Evolutionary conservation across 2,888 invertebrate species (phyloP).

Genomic region (Boloria euphrosyne): DNA sequence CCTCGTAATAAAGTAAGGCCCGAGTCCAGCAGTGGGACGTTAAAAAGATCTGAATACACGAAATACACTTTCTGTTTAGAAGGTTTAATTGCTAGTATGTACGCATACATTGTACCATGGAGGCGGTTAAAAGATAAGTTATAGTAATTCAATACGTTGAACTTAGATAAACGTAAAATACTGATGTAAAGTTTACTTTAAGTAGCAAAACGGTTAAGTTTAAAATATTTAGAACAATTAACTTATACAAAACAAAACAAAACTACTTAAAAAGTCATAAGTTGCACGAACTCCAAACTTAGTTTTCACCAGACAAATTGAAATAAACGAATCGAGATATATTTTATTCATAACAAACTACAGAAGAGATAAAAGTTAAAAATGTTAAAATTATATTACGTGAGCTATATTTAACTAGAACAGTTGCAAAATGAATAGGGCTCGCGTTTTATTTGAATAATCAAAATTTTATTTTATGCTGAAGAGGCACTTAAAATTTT

Average conservation of each 20-base stretch:
- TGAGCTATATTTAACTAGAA: conserved; percentile 5
- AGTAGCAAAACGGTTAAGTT: too few relatives aligned
- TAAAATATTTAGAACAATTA: too few relatives aligned
- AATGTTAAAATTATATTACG: conserved; percentile 20
- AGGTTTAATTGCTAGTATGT: too few relatives aligned
- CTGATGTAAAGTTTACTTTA: neutral
- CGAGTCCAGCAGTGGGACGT: too few relatives aligned
- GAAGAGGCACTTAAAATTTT: conserved; percentile 22
- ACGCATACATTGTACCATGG: too few relatives aligned
- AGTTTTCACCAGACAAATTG: conserved; percentile 16
- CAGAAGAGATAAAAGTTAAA: conserved; percentile 12
- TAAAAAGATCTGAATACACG: too few relatives aligned
- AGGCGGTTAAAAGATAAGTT: too few relatives aligned
- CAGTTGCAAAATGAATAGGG: conserved; percentile 17
- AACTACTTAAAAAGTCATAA: conserved; percentile 12
- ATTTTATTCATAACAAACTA: conserved; percentile 22
- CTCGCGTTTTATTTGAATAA: conserved; percentile 25
- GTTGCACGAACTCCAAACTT: conserved; percentile 14
- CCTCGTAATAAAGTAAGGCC: too few relatives aligned
- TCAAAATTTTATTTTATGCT: conserved; percentile 24
- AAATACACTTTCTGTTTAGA: too few relatives aligned
- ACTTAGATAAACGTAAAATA: neutral
- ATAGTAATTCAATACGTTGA: neutral
- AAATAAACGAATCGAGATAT: conserved; percentile 14
- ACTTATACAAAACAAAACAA: conserved; percentile 1